These are phyloP conservation scores for Drosophila mayri DNA, from an alignment of 1,140 invertebrate genomes.

Conservation along the genomic window DNA sequence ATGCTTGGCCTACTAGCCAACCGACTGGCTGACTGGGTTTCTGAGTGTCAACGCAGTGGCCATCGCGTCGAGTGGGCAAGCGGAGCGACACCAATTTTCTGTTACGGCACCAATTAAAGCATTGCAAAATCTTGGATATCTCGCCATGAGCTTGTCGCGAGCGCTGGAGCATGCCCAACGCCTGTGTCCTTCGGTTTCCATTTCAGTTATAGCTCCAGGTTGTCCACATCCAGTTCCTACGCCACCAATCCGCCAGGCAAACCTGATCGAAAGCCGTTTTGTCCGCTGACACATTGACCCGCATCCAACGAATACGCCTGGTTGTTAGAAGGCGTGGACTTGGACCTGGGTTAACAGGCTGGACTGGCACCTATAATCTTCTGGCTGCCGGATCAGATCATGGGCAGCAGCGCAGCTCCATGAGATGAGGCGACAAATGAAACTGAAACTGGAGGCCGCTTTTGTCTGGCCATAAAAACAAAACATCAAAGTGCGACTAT, in stretches of 20 bases:
- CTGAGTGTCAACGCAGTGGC: conserved; percentile 47
- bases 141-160: conserved; percentile 37
- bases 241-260: neutral
- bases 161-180: conserved; percentile 20
- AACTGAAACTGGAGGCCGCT: conserved; percentile 2
- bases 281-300: conserved; percentile 35
- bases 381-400: neutral
- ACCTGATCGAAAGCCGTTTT: conserved; percentile 36
- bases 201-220: neutral
- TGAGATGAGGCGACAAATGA: conserved; percentile 16
- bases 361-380: conserved; percentile 30
- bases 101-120: conserved; percentile 32
- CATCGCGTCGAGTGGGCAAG: conserved; percentile 40
- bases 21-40: conserved; percentile 21
- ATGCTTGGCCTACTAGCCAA: conserved; percentile 19
- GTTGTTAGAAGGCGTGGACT: conserved; percentile 18
- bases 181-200: conserved; percentile 23
- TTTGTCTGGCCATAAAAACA: conserved; percentile 14
- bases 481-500: conserved; percentile 14
- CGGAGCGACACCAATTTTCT: conserved; percentile 30
- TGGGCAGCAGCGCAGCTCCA: neutral
- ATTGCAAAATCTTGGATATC: conserved; percentile 35
- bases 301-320: conserved; percentile 10
- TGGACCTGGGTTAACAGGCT: conserved; percentile 22
- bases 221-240: conserved; percentile 9